Evolutionary conservation across 2,797 vertebrate species (phyloP), one percentile per base, ranked within the genome.

Genomic region (Amniataba percoides): DNA sequence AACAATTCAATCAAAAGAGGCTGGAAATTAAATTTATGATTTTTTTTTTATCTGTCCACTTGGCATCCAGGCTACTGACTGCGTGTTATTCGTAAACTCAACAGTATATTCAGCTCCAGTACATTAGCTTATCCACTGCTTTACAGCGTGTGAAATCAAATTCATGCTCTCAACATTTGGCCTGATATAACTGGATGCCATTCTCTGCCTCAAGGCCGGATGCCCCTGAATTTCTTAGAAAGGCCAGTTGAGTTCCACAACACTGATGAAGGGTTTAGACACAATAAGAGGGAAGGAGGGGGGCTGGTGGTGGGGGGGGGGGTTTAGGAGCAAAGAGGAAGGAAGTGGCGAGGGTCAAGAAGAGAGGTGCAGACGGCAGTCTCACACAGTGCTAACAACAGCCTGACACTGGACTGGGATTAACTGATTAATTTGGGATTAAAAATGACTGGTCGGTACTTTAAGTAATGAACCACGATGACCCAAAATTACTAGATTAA

Each of bases 371-470:
- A 88, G 90, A 92, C 68, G 63, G 77, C 63, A n/a, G 82, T 53
- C 73, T 82, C 77, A 74, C 72, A 69, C 55, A 39, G 74, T 16
- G 81, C 58, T 6, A 87, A 85, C 79, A 83, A 88, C 84, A 81
- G 73, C 76, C 78, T 36, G 78, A 83, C 70, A 56, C 56, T 80
- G 66, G 80, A 85, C 66, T 13, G 57, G 89, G 91, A 94, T 94
- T 93, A 93, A 89, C 65, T 88, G 92, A 92, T 94, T 94, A 88
- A 92, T 94, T 90, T 92, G 88, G 91, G 92, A 94, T 94, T 94
- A 94, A 88, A 93, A 64, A 90, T 85, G 89, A 91, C 89, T 91
- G 88, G 87, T 77, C 46, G 42, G 78, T 65, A 77, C 87, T 90
- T 90, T 73, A 89, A 90, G 88, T 89, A 94, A 92, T 89, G 83